These are phyloP conservation scores for Pseudorhiza aurosa DNA, from an alignment of 30 jellyfish, hydroid and myxozoan species.

Conservation along the genomic window DNA sequence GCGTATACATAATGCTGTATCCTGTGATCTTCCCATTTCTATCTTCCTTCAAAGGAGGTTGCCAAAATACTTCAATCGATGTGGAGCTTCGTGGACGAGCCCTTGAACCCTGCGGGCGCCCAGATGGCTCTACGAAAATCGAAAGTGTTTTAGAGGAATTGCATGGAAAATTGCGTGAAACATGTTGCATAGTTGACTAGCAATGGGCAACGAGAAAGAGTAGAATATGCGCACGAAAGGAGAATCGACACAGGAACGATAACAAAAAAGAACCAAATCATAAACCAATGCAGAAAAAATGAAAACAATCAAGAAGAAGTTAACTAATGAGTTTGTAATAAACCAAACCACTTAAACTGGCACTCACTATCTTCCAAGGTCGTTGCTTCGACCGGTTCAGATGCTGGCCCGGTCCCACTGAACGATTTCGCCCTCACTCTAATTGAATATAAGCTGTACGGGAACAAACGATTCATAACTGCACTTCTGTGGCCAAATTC, in stretches of 20 bases:
- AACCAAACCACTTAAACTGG: too few species aligned
- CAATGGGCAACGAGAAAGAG: too few species aligned
- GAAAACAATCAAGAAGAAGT: too few species aligned
- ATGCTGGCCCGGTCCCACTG: conserved; percentile 81
- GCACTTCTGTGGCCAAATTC: conserved; percentile 47
- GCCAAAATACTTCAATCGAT: conserved; percentile 88
- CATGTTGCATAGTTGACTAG: too few species aligned
- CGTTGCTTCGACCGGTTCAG: conserved; percentile 45
- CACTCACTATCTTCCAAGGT: conserved; percentile 90
- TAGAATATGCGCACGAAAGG: too few species aligned
- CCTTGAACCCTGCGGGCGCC: conserved; percentile 88
- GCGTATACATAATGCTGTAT: conserved; percentile 83
- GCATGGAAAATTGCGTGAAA: too few species aligned
- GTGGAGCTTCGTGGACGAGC: conserved; percentile 92
- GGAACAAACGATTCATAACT: conserved; percentile 56
- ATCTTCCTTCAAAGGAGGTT: conserved; percentile 74
- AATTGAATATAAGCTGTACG: conserved; percentile 69
- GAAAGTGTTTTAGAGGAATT: too few species aligned
- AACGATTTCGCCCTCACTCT: conserved; percentile 73
- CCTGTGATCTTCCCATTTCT: conserved; percentile 81
- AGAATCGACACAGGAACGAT: too few species aligned
- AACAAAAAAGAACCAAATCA: too few species aligned
- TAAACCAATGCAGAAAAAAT: too few species aligned
- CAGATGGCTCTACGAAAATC: conserved; percentile 79
- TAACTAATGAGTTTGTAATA: too few species aligned